phyloP scores from a whole-genome alignment of 2,888 invertebrate genomes.

The Podabrus alpinus region DNA sequence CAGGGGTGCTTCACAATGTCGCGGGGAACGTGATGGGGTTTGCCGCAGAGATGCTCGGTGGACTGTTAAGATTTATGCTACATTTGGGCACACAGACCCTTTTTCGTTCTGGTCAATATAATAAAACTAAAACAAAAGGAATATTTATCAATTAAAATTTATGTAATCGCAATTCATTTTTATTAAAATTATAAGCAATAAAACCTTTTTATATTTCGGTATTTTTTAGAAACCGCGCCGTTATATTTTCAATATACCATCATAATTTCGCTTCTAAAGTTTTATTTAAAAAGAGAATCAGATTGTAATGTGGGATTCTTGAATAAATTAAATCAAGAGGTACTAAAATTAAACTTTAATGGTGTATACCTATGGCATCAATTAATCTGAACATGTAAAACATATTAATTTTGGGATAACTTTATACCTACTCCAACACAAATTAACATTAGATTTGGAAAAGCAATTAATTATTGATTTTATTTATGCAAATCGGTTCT shows the following conservation, averaged over 20 bases:
- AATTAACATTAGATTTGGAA: background rate
- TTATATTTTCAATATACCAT: background rate
- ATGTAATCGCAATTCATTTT: background rate
- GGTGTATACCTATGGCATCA: background rate
- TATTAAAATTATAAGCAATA: background rate
- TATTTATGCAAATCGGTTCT: background rate
- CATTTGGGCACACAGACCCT: constrained; percentile 17
- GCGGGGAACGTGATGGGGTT: constrained; percentile 28
- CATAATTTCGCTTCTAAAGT: background rate
- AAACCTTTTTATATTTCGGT: background rate
- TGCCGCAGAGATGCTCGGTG: constrained; percentile 30
- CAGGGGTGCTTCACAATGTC: constrained; percentile 34
- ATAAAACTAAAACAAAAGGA: background rate
- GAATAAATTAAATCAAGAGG: background rate
- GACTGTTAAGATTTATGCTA: constrained; percentile 29
- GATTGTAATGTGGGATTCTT: background rate
- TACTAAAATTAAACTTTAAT: background rate
- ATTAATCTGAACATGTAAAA: background rate
- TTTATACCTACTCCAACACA: background rate
- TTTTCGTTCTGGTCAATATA: constrained; percentile 8
- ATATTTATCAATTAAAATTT: background rate
- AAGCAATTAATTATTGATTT: background rate
- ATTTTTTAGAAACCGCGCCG: no score
- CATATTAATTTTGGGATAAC: background rate
- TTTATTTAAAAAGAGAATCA: background rate